A percentile compares a stretch with the other conserved stretches of the same genome.
Conservation (phyloP, 2,113 vertebrate species). For the Gobiocypris rarus region DNA sequence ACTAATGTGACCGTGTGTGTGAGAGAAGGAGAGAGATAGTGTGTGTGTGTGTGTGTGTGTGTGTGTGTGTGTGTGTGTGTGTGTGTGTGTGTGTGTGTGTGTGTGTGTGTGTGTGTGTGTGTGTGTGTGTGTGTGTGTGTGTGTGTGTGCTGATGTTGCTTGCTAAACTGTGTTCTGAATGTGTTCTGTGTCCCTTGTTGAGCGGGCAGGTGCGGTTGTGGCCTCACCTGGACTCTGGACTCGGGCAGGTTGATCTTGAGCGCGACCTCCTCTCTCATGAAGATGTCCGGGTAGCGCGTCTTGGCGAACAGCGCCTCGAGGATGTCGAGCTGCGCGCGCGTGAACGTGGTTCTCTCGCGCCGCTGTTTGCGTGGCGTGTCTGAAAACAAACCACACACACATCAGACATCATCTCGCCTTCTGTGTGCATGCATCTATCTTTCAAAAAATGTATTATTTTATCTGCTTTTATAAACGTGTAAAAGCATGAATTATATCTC, state of each 20-base stretch:
- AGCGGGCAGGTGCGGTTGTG: background rate
- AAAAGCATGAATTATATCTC: no score
- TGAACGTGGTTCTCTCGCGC: constrained; percentile 87
- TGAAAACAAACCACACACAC: background rate
- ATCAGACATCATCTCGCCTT: background rate
- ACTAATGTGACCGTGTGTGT: no score
- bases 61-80: no score
- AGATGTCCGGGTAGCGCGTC: constrained; percentile 88
- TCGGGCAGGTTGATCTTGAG: constrained; percentile 88
- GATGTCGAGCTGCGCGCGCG: constrained; percentile 85
- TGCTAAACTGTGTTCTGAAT: no score
- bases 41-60: no score
- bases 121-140: no score
- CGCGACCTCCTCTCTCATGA: constrained; percentile 88
- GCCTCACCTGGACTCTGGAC: constrained; percentile 83
- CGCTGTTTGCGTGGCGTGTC: constrained; percentile 84
- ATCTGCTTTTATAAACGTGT: no score
- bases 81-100: no score
- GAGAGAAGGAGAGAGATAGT: no score
- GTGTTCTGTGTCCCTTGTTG: background rate
- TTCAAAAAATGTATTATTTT: no score
- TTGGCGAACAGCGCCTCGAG: constrained; percentile 85
- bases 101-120: no score
- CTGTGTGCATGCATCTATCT: background rate
- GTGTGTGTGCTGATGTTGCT: no score